Conservation (phyloP, 1,140 invertebrate species). For the Nasonia vitripennis region DNA sequence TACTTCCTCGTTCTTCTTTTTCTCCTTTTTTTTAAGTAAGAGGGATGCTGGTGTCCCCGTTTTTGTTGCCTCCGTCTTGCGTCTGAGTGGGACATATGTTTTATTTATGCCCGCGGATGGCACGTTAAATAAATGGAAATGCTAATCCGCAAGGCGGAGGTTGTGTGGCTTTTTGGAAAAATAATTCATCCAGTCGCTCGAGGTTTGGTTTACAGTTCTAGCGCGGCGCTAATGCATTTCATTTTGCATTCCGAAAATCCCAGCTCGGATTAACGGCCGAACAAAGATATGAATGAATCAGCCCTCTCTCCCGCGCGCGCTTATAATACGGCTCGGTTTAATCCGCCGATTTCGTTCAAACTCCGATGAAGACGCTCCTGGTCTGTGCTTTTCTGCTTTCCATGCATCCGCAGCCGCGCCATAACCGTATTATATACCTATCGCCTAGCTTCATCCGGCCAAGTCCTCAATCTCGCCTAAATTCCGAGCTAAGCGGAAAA, state of each 20-base stretch:
- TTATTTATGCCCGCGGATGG: background rate
- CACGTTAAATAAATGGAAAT: constrained; percentile 1
- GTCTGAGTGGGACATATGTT: background rate
- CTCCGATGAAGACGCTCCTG: background rate
- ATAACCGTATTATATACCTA: background rate
- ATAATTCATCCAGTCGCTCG: background rate
- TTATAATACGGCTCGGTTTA: background rate
- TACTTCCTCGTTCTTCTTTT: background rate
- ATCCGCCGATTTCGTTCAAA: constrained; percentile 5
- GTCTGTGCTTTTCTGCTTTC: constrained; percentile 5
- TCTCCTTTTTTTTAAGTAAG: background rate
- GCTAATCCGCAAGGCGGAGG: background rate
- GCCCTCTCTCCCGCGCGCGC: background rate
- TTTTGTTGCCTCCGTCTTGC: background rate
- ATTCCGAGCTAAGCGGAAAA: constrained; percentile 41
- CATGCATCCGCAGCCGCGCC: background rate
- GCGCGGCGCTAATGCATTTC: background rate
- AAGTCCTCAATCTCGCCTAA: constrained; percentile 1
- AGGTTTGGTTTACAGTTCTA: no score
- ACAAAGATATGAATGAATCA: background rate
- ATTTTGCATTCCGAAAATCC: background rate
- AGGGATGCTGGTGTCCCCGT: background rate
- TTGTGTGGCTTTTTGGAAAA: background rate
- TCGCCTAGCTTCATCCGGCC: background rate
- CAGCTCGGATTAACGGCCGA: background rate